A percentile compares a stretch with the other conserved stretches of the same genome.
Evolutionary conservation across 2,113 vertebrate species (phyloP).

Genomic region (Centropus bengalensis): DNA sequence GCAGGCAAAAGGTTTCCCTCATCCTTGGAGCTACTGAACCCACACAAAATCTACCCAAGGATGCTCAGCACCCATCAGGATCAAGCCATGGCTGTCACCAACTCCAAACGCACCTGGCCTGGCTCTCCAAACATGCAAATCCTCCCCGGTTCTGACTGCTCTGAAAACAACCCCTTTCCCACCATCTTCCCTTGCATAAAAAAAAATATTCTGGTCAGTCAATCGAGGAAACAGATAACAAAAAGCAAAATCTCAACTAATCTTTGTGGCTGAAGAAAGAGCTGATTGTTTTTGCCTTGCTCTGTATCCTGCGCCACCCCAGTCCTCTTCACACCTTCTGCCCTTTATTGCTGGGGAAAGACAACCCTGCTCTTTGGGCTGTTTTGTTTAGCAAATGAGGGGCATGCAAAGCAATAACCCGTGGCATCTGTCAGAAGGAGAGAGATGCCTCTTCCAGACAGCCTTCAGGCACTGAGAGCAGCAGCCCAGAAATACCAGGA

Average conservation of each 20-base stretch:
- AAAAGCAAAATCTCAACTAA: conserved; percentile 38
- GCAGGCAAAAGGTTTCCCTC: not conserved
- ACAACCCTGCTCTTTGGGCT: conserved; percentile 46
- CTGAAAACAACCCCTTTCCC: not conserved
- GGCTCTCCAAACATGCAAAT: conserved; percentile 13
- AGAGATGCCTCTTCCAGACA: conserved; percentile 21
- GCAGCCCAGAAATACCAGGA: not conserved
- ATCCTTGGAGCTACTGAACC: not conserved
- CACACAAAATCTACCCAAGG: not conserved
- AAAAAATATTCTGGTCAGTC: not conserved
- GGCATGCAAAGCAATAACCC: conserved; percentile 81
- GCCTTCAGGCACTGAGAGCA: not conserved
- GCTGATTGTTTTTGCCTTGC: conserved; percentile 1
- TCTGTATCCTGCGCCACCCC: not conserved
- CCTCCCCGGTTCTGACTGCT: not conserved
- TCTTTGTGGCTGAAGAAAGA: conserved; percentile 48
- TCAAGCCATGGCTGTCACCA: not conserved
- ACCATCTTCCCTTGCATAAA: not conserved
- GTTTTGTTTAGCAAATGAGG: conserved; percentile 90
- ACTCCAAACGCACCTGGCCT: not conserved
- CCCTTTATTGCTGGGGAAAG: not conserved
- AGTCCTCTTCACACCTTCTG: conserved; percentile 18
- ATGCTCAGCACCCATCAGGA: not conserved
- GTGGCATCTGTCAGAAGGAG: not conserved
- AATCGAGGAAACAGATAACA: conserved; percentile 19